These are phyloP conservation scores for Arnoldichthys spilopterus DNA, from an alignment of 2,797 vertebrate species.

Conservation along the genomic window DNA sequence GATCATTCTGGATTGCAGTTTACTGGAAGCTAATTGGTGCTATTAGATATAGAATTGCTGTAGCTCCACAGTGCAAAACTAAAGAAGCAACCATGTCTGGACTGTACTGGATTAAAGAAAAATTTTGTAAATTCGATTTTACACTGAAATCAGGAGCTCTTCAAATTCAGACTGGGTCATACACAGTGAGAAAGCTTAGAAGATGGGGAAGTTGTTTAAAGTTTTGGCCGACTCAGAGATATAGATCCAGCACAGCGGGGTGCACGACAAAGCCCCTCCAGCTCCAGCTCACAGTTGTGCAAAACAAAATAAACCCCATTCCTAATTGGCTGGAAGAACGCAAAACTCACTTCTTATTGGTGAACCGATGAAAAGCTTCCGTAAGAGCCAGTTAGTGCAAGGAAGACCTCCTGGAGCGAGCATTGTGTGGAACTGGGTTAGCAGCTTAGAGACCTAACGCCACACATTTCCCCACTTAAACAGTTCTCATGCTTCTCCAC, in stretches of 20 bases:
- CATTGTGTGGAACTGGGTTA: conserved; percentile 57
- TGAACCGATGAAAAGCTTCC: conserved; percentile 42
- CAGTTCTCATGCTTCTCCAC: conserved; percentile 21
- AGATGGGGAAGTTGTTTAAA: conserved; percentile 18
- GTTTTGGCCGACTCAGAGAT: conserved; percentile 27
- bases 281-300: conserved; percentile 37
- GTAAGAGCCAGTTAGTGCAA: conserved; percentile 40
- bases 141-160: background rate
- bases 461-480: conserved; percentile 36
- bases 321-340: conserved; percentile 45
- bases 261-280: conserved; percentile 41
- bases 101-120: background rate
- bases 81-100: background rate
- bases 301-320: conserved; percentile 22
- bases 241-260: conserved; percentile 24
- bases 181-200: background rate
- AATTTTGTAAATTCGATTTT: background rate
- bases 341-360: conserved; percentile 40
- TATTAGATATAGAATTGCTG: background rate
- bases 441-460: conserved; percentile 48
- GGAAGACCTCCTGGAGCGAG: conserved; percentile 24
- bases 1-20: background rate
- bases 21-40: background rate
- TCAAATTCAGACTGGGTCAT: background rate
- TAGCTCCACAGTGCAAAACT: background rate